These are phyloP conservation scores for Diarsia mendica DNA, from an alignment of 2,888 invertebrate genomes.

Conservation along the genomic window DNA sequence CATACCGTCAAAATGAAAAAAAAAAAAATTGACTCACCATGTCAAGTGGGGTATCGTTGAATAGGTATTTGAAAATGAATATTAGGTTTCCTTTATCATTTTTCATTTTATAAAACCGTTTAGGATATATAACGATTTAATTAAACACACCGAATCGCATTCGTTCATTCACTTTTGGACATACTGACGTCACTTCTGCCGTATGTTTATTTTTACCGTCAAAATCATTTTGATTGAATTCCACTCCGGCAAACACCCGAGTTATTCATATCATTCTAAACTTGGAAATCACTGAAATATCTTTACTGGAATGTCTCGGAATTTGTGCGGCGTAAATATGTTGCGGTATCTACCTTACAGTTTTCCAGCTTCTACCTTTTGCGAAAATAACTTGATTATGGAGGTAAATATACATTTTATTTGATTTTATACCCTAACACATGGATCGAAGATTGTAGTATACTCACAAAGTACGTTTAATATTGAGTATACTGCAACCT, in stretches of 20 bases:
- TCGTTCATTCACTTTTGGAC: background rate
- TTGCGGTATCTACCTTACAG: background rate
- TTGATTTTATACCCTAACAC: background rate
- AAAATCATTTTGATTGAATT: slow-evolving; percentile 6
- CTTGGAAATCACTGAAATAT: slow-evolving; percentile 11
- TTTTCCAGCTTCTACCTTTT: background rate
- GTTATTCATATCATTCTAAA: slow-evolving; percentile 33
- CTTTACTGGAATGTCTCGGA: slow-evolving; percentile 2
- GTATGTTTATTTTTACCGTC: slow-evolving; percentile 17
- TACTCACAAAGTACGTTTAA: no score
- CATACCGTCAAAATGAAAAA: no score
- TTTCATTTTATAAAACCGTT: no score
- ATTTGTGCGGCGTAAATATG: background rate
- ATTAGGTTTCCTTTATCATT: no score
- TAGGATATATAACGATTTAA: no score
- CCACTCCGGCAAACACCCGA: slow-evolving; percentile 1
- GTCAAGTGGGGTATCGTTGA: no score
- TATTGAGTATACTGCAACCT: background rate
- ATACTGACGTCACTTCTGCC: background rate
- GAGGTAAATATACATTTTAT: background rate
- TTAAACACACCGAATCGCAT: background rate
- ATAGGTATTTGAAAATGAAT: no score
- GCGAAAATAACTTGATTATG: background rate
- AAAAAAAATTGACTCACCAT: no score
- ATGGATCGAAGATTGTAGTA: background rate